Evolutionary conservation across 2,888 invertebrate genomes (phyloP), one percentile per base, ranked within the genome.

Genomic region (Pterostichus niger): DNA sequence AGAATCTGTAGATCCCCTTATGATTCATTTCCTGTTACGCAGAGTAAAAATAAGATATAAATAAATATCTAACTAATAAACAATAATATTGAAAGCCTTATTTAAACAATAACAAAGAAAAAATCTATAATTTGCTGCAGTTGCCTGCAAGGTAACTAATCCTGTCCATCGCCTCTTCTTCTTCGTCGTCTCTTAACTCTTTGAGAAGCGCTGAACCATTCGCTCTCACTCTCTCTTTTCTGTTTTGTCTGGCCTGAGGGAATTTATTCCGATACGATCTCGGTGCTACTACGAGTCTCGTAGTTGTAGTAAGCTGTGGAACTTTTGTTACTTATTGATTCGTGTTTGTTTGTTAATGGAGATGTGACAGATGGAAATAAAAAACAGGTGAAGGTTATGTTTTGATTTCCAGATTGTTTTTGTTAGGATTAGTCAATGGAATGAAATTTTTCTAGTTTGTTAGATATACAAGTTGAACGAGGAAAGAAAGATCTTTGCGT

Each of bases 301-400:
- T 13, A 52, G 35, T 64, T n/a, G 33, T 64, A 64, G 64, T 64
- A 64, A 64, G 64, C 64, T 9, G 64, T 64, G 64, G 13, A 64
- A 64, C 64, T 64, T 64, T 64, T 64, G 64, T 49, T 52, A 49
- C 75, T 75, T 75, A 75, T 75, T 75, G 75, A 75, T 75, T 75
- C 75, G 17, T 13, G 75, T 49, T 75, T 75, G 75, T 75, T 71
- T 75, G 49, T 31, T 75, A 75, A 75, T 75, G 52, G 75, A 75
- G 75, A 75, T 75, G 75, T 75, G 75, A 75, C 75, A 75, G 31
- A 49, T 40, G 49, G 64, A 33, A 64, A 33, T 33, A 64, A 64
- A 64, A 64, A 56, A 56, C 49, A 49, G 49, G 49, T 49, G 49
- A 49, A 49, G 49, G 49, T 49, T 56, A 56, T 56, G 56, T 56